Base-by-base conservation (phyloP, 1,140 invertebrate species). In the Lucilia cuprina region DNA sequence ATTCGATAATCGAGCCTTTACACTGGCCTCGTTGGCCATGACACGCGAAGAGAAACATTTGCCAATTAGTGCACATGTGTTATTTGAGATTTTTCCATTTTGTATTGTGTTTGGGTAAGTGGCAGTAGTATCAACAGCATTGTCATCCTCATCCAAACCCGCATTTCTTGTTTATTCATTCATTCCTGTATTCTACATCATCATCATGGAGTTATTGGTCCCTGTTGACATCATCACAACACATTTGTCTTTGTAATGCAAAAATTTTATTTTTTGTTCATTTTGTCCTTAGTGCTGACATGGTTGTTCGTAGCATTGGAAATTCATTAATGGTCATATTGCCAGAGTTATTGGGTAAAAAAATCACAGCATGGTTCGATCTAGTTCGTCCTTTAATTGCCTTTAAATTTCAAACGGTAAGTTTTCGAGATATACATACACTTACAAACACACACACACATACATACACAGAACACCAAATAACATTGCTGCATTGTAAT, bases 21-120 rank as follows among this genome's bases (percentile, higher is more conserved):
- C 95, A 0, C 91, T 96, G 55, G 95, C 96, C 4, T 96, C 95
- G 0, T 90, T 97, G 83, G 94, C 94, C 0, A 96, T 97, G 94
- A 96, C 95, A 2, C 93, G 96, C 13, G 96, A 97, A 87, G 96
- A 97, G 88, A 96, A 96, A 89, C 96, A 96, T 90, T 90, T 98
- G 86, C 95, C 97, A 5, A 96, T 98, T 60, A 96, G 95, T 87
- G 96, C 97, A 0, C 95, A 95, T 0, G 95, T 98, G 7, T 93
- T 99, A 12, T 99, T 99, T 87, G 97, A 99, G 90, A 97, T 99
- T 88, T 99, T 99, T 92, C 98, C 98, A 7, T 99, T 99, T 92
- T 98, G 97, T 92, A 96, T 99, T 86, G 96, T 98, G 30, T 99
- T 99, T 92, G 96, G 97, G 95, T 96, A 92, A 92, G 93, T 88